Conservation (phyloP, 37 sponge, comb jelly and placozoan genomes). For the Petrosia ficiformis region DNA sequence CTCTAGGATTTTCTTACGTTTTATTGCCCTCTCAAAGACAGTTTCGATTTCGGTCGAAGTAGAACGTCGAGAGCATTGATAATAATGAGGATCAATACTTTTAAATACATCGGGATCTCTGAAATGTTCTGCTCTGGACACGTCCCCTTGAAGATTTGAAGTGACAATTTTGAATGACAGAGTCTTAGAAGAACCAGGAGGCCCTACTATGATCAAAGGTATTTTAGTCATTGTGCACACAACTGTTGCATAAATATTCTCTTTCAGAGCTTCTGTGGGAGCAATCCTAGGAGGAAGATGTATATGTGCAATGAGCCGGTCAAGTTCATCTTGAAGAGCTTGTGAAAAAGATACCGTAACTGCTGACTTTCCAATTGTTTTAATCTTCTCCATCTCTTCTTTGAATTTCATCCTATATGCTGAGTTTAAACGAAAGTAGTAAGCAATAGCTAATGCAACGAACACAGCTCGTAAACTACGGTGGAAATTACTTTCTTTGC, state of each 20-base stretch:
- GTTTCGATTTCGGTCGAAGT: conserved; percentile 70
- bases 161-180: conserved; percentile 64
- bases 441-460: conserved; percentile 43
- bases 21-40: conserved; percentile 62
- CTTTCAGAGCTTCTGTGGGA: conserved; percentile 67
- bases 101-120: conserved; percentile 26
- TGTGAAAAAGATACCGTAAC: conserved; percentile 4
- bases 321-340: conserved; percentile 23
- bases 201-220: conserved; percentile 76
- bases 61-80: conserved; percentile 71
- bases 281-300: conserved; percentile 57
- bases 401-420: not conserved
- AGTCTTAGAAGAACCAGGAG: conserved; percentile 76
- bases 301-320: conserved; percentile 21
- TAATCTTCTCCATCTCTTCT: not conserved
- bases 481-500: not conserved
- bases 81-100: conserved; percentile 66
- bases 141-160: conserved; percentile 31
- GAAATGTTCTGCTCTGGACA: conserved; percentile 10
- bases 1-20: conserved; percentile 30
- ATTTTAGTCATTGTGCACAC: conserved; percentile 44
- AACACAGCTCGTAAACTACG: conserved; percentile 14
- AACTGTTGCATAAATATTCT: conserved; percentile 68
- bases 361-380: not conserved
- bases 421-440: conserved; percentile 53